Percentiles rank a stretch among this genome's conserved stretches.
These are phyloP conservation scores for Diploscapter pachys DNA, from an alignment of 1,140 invertebrate species.

Conservation along the genomic window DNA sequence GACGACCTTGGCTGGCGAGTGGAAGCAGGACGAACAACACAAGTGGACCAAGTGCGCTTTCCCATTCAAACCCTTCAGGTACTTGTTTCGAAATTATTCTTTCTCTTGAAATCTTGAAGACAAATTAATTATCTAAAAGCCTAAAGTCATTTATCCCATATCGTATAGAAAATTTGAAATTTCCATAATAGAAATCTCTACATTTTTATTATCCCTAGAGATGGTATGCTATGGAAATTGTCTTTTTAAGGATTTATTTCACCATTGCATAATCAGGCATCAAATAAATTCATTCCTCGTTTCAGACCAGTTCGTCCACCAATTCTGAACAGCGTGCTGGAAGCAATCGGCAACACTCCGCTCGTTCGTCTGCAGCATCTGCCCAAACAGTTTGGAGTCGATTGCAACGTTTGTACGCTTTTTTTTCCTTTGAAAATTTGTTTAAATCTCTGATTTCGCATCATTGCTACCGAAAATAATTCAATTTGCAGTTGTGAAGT, in stretches of 20 bases:
- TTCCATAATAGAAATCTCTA: no score
- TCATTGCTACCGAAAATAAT: neutral
- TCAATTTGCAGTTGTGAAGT: conserved; percentile 78
- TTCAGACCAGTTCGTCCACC: conserved; percentile 62
- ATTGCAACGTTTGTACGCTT: conserved; percentile 89
- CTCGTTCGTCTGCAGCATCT: conserved; percentile 82
- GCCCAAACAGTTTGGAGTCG: conserved; percentile 74
- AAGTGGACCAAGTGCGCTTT: conserved; percentile 13
- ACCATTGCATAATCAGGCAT: neutral
- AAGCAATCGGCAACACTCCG: conserved; percentile 86
- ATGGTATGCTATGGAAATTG: neutral
- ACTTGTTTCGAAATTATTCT: conserved; percentile 8
- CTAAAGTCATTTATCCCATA: neutral
- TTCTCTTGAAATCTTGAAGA: neutral
- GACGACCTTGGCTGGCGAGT: conserved; percentile 29
- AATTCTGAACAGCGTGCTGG: conserved; percentile 74
- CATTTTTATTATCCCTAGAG: neutral
- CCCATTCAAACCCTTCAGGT: conserved; percentile 29
- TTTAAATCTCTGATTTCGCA: conserved; percentile 1
- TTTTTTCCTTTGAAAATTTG: neutral
- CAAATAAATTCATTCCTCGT: neutral
- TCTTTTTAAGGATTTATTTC: neutral
- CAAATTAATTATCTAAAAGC: neutral
- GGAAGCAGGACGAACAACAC: conserved; percentile 11
- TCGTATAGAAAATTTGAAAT: no score